These are phyloP conservation scores for Coremacera marginata DNA, from an alignment of 2,888 invertebrate genomes.

Conservation along the genomic window DNA sequence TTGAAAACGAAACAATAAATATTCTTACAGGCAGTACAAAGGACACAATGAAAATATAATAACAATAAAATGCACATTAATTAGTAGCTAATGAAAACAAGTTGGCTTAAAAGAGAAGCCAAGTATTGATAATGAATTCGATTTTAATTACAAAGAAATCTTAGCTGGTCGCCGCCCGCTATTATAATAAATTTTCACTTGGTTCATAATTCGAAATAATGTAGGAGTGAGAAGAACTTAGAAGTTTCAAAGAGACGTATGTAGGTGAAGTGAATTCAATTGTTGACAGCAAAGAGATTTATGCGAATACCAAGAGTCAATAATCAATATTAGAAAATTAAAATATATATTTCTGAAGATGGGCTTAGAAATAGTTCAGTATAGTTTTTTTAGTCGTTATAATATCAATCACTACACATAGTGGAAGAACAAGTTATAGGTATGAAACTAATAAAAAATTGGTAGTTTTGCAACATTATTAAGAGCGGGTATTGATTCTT, in stretches of 20 bases:
- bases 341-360: too few relatives aligned
- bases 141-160: slow-evolving; percentile 15
- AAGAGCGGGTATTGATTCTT: too few relatives aligned
- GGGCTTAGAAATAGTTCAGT: too few relatives aligned
- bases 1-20: neutral
- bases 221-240: neutral
- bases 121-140: slow-evolving; percentile 2
- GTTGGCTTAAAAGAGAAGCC: neutral
- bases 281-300: neutral
- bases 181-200: neutral
- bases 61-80: slow-evolving; percentile 20
- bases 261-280: too few relatives aligned
- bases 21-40: neutral
- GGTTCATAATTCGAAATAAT: neutral
- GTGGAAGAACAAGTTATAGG: too few relatives aligned
- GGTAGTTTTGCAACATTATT: too few relatives aligned
- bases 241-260: neutral
- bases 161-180: neutral
- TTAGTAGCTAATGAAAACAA: slow-evolving; percentile 15
- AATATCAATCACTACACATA: too few relatives aligned
- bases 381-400: too few relatives aligned
- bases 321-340: neutral
- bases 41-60: slow-evolving; percentile 13
- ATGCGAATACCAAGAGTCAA: neutral
- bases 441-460: too few relatives aligned